Conservation (phyloP, 1,140 invertebrate species). For the Frieseomelitta varia region DNA sequence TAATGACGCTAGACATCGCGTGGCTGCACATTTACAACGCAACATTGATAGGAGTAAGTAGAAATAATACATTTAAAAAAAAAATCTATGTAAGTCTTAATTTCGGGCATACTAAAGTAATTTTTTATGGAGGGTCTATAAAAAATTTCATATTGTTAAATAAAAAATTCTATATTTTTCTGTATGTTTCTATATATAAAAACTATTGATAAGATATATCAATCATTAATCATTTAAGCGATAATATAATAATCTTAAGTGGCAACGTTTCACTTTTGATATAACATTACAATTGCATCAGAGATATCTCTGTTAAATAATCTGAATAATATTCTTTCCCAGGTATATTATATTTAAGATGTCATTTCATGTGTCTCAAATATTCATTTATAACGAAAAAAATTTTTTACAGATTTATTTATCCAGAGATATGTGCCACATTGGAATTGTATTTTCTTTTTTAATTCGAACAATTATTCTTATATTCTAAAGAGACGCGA, state of each 20-base stretch:
- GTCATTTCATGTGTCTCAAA: background rate
- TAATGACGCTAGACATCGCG: slow-evolving; percentile 96
- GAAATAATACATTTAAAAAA: background rate
- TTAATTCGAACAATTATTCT: background rate
- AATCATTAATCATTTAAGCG: slow-evolving; percentile 9
- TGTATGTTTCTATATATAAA: background rate
- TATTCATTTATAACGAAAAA: background rate
- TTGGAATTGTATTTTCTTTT: background rate
- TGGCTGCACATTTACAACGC: slow-evolving; percentile 95
- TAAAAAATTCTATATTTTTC: background rate
- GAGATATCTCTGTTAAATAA: background rate
- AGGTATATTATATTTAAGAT: slow-evolving; percentile 25
- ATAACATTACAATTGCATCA: background rate
- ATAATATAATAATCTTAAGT: background rate
- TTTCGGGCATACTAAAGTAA: background rate
- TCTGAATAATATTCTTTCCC: slow-evolving; percentile 2
- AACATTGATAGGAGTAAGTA: slow-evolving; percentile 98
- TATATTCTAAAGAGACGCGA: slow-evolving; percentile 10
- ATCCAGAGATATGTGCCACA: slow-evolving; percentile 26
- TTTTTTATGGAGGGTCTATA: background rate
- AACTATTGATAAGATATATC: background rate
- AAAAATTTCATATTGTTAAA: background rate
- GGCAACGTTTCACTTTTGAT: background rate
- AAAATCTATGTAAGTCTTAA: background rate
- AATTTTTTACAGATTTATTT: slow-evolving; percentile 1